Evolutionary conservation across 2,797 vertebrate species (phyloP).

Genomic region (Salarias fasciatus): DNA sequence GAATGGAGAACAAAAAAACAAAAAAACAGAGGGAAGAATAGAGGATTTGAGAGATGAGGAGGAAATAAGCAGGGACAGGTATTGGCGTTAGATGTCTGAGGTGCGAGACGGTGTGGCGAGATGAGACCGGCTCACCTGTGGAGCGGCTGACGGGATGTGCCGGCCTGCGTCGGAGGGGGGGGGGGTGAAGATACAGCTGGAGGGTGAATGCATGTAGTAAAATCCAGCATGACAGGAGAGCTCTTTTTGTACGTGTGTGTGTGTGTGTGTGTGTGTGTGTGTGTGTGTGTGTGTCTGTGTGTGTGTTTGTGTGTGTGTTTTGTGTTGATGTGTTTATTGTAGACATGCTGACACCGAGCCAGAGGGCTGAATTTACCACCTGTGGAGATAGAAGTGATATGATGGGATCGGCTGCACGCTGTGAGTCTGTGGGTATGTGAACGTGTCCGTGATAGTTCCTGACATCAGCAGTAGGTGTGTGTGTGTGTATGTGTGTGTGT

Average conservation of each 20-base stretch:
- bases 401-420: constrained; percentile 55
- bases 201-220: neutral
- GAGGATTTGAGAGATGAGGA: constrained; percentile 3
- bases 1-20: constrained; percentile 2
- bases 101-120: constrained; percentile 25
- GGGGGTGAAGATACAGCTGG: constrained; percentile 19
- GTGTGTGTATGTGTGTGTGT: constrained; percentile 29
- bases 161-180: neutral
- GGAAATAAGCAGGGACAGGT: neutral
- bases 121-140: constrained; percentile 63
- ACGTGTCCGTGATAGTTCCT: constrained; percentile 52
- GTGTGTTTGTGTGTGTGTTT: constrained; percentile 11
- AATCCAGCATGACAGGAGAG: no score
- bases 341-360: constrained; percentile 61
- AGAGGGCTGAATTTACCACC: constrained; percentile 69
- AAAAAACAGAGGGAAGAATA: neutral
- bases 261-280: neutral
- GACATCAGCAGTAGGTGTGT: constrained; percentile 67
- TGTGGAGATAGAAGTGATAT: constrained; percentile 75
- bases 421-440: constrained; percentile 21
- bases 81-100: constrained; percentile 9
- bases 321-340: constrained; percentile 55
- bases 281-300: neutral
- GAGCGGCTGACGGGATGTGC: constrained; percentile 59
- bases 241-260: neutral